Evolutionary conservation across 2,797 vertebrate genomes (phyloP).

Genomic region (Nasua narica): DNA sequence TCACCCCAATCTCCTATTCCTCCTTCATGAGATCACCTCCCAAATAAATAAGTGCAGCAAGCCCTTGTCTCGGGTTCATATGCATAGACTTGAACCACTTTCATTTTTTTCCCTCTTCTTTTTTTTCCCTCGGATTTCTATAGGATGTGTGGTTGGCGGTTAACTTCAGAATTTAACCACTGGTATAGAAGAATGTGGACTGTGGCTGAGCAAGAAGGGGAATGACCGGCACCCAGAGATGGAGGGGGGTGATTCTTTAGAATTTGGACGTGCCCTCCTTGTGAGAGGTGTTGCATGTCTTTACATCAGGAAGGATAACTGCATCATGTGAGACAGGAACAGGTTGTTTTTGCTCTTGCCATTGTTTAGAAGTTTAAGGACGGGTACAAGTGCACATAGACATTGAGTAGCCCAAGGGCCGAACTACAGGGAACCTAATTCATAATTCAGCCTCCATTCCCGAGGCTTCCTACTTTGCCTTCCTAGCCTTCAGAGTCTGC

Average conservation of each 20-base stretch:
- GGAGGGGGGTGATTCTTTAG: not conserved
- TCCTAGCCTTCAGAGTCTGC: not conserved
- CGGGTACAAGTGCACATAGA: not conserved
- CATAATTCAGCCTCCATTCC: not conserved
- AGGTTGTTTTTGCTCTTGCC: not conserved
- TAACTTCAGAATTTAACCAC: not conserved
- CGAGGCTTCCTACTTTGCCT: not conserved
- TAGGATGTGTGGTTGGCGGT: not conserved
- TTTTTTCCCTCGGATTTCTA: not conserved
- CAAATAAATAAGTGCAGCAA: not conserved
- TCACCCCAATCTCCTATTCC: not conserved
- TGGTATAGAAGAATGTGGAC: not conserved
- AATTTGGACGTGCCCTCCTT: not conserved
- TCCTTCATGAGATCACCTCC: not conserved
- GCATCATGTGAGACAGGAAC: not conserved
- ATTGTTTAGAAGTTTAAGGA: not conserved
- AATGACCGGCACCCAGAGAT: not conserved
- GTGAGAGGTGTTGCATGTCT: not conserved
- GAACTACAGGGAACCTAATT: not conserved
- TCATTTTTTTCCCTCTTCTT: not conserved
- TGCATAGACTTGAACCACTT: not conserved
- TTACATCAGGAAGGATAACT: not conserved
- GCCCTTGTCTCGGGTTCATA: not conserved
- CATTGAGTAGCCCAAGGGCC: not conserved
- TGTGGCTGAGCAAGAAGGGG: not conserved